Base-by-base conservation (phyloP, 2,113 vertebrate genomes). In the Pontoporia blainvillei region DNA sequence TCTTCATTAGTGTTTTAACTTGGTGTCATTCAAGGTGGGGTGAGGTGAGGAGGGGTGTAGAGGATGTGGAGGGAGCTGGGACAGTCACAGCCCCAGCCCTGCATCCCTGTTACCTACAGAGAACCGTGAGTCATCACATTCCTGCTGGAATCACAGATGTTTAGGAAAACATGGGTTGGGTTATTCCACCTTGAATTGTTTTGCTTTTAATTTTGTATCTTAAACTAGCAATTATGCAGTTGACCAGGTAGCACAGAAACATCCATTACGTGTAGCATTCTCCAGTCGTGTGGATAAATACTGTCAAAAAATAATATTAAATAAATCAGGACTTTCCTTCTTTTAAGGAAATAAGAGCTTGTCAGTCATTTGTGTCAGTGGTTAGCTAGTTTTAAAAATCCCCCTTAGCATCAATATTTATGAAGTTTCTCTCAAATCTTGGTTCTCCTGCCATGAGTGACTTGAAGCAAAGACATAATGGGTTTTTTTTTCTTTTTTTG, bases 21-120 rank as follows among this genome's bases (percentile, higher is more conserved):
- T 71, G 67, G 86, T 34, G 25, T 96, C 92, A 11, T 23, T 21
- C 13, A 57, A n/a, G 96, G 96, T 46, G 83, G 95, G 85, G 90
- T 18, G 44, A 44, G 31, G 46, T 0, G 1, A 34, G 59, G n/a
- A 46, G 34, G 39, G 39, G 44, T 27, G 23, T 71, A 39, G 36
- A 46, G 18, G 49, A 44, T 39, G 69, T 52, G 44, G 82, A 81
- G 57, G 23, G 34, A 9, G 9, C 52, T 78, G 67, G 49, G 57
- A 82, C 76, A 72, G 46, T 86, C 57, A 34, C 34, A 39, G 34
- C 10, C 71, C 46, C 84, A 82, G 59, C 29, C 91, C 46, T 41
- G 17, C 78, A 61, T 71, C 67, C 95, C 46, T 44, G 57, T 92
- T 71, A 88, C 49, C 39, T 11, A 57, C 66, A 61, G 27, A 83